These are phyloP conservation scores for Cephalopholis sonnerati DNA, from an alignment of 2,113 vertebrate species.

Conservation along the genomic window DNA sequence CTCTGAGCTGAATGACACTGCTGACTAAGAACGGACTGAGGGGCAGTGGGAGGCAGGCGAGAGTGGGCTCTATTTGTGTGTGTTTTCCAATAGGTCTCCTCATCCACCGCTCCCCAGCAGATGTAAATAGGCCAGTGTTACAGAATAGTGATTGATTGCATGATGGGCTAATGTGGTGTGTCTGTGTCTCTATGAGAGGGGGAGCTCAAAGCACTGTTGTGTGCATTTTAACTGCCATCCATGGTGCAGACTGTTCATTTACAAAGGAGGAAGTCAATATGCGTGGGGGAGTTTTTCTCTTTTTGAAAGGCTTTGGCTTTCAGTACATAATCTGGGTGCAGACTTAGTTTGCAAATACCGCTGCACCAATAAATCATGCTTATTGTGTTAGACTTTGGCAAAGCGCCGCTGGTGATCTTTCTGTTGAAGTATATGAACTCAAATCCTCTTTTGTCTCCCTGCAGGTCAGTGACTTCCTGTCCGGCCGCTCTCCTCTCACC, in stretches of 20 bases:
- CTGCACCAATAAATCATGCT: neutral
- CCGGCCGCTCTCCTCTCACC: conserved; percentile 95
- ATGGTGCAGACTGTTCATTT: conserved; percentile 47
- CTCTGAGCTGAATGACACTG: conserved; percentile 79
- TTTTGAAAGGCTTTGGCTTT: conserved; percentile 4
- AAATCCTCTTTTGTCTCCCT: conserved; percentile 41
- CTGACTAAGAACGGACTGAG: conserved; percentile 71
- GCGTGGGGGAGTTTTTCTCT: neutral
- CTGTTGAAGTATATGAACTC: neutral
- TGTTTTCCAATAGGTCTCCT: conserved; percentile 71
- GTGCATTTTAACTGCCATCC: conserved; percentile 43
- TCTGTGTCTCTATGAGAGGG: conserved; percentile 46
- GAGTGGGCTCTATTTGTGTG: conserved; percentile 73
- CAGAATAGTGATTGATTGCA: conserved; percentile 34
- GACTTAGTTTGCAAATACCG: neutral
- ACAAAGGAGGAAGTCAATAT: conserved; percentile 44
- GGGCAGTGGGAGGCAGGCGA: conserved; percentile 62
- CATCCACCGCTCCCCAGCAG: conserved; percentile 53
- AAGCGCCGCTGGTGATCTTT: neutral
- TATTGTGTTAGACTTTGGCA: neutral
- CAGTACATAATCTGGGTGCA: neutral
- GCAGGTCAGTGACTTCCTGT: conserved; percentile 98
- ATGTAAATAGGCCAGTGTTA: conserved; percentile 75
- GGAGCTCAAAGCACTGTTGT: conserved; percentile 55
- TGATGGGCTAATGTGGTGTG: conserved; percentile 45